Evolutionary conservation across 2,888 invertebrate genomes (phyloP).

Genomic region (Stictocephala bisonia): DNA sequence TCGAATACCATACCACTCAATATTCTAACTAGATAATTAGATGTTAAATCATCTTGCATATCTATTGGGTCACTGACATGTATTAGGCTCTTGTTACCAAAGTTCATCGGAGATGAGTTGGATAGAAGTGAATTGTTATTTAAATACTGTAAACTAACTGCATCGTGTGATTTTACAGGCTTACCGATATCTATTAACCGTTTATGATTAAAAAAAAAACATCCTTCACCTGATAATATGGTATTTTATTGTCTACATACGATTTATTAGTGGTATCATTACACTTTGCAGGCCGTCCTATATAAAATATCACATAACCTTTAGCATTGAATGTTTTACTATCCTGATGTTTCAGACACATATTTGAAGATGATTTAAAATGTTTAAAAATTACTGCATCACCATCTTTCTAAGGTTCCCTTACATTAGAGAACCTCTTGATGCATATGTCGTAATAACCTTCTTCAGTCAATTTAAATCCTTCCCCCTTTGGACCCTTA

Average conservation of each 20-base stretch:
- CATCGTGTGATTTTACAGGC: background rate
- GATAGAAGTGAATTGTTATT: too few relatives aligned
- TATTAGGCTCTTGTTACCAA: too few relatives aligned
- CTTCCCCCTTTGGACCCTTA: conserved; percentile 1
- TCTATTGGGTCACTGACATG: too few relatives aligned
- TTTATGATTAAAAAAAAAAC: background rate
- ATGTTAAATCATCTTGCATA: too few relatives aligned
- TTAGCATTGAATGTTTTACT: background rate
- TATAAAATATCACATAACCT: background rate
- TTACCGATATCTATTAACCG: background rate
- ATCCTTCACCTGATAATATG: background rate
- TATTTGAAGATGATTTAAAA: background rate
- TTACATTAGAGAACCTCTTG: background rate
- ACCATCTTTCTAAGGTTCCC: background rate
- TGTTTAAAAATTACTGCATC: background rate
- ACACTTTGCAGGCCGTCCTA: background rate
- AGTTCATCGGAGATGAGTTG: too few relatives aligned
- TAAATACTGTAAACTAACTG: background rate
- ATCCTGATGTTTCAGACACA: background rate
- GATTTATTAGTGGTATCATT: background rate
- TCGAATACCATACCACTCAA: too few relatives aligned
- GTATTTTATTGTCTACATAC: too few relatives aligned
- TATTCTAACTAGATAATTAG: too few relatives aligned
- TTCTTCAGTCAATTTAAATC: background rate
- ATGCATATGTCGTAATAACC: background rate